Conservation (phyloP, 2,113 vertebrate species). For the Sturnus vulgaris region DNA sequence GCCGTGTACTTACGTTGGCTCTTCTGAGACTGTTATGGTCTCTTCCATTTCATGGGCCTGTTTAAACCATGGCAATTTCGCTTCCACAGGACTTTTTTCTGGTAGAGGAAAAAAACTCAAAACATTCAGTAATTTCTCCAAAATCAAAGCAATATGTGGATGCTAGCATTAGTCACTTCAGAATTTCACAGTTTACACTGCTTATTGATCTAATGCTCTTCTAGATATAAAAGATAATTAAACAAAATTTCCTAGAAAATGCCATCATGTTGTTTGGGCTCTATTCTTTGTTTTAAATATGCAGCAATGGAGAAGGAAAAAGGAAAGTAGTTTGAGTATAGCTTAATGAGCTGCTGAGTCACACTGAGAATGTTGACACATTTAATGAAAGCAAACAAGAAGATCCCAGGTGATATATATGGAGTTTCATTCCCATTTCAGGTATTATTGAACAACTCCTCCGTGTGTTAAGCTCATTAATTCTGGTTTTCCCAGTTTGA, state of each 20-base stretch:
- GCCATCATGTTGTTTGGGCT: background rate
- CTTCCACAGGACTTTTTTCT: constrained; percentile 89
- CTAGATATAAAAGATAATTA: background rate
- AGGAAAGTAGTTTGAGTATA: background rate
- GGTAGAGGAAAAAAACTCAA: background rate
- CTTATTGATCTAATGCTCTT: background rate
- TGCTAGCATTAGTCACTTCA: background rate
- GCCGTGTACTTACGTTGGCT: constrained; percentile 83
- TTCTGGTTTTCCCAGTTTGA: background rate
- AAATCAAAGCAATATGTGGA: background rate
- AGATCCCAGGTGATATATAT: background rate
- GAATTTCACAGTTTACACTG: background rate
- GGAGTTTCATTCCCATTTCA: background rate
- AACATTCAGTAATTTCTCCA: background rate
- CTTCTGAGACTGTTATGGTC: constrained; percentile 78
- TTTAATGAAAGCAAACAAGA: background rate
- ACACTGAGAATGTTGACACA: background rate
- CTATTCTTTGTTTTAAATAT: background rate
- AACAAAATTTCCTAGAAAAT: background rate
- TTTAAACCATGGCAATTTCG: constrained; percentile 87
- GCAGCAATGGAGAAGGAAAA: background rate
- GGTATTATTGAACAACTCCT: background rate
- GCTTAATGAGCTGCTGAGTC: background rate
- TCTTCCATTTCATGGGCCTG: constrained; percentile 92
- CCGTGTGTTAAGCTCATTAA: background rate